phyloP scores from a whole-genome alignment of 2,797 vertebrate species.

The Melopsittacus undulatus region DNA sequence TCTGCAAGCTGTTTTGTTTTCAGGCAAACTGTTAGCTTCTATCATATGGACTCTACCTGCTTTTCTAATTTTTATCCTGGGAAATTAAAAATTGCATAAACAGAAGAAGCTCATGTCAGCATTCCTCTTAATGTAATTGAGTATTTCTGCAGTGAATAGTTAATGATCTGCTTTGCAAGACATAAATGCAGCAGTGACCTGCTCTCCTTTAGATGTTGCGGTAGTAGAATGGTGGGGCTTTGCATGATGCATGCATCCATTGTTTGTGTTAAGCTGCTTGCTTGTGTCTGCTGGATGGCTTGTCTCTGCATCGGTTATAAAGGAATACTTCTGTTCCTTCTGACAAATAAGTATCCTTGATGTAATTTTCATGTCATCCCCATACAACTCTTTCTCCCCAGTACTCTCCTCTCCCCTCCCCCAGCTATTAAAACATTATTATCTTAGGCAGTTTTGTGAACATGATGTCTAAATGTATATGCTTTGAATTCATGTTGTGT shows the following conservation, averaged over 20 bases:
- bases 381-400: not conserved
- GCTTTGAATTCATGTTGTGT: not conserved
- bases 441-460: not conserved
- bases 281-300: not conserved
- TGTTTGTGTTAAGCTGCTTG: constrained; percentile 29
- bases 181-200: constrained; percentile 80
- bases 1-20: constrained; percentile 7
- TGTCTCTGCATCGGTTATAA: not conserved
- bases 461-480: not conserved
- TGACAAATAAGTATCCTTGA: not conserved
- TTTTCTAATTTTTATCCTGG: not conserved
- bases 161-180: constrained; percentile 71
- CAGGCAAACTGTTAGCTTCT: constrained; percentile 6
- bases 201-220: constrained; percentile 86
- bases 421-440: not conserved
- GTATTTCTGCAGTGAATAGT: constrained; percentile 34
- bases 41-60: not conserved
- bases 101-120: not conserved
- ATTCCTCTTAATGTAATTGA: not conserved
- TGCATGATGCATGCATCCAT: constrained; percentile 75
- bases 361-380: not conserved
- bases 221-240: constrained; percentile 86
- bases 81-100: not conserved
- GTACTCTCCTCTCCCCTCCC: not conserved
- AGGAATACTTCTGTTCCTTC: not conserved